A percentile compares a stretch with the other conserved stretches of the same genome.
These are phyloP conservation scores for Eupithecia insigniata DNA, from an alignment of 2,888 invertebrate species.

Conservation along the genomic window DNA sequence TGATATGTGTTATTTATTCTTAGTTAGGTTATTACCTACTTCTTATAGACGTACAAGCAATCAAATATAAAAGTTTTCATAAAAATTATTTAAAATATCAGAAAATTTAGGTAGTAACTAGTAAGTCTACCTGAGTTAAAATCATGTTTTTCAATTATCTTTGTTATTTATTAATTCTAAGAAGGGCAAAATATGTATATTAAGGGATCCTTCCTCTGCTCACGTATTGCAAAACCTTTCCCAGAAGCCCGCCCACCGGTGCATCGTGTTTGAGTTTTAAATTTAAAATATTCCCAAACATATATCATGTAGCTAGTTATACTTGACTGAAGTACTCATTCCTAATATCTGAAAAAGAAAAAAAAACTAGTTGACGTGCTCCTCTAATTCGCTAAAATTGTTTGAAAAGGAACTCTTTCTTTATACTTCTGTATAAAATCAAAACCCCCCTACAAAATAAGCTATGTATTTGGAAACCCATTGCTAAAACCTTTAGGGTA, in stretches of 20 bases:
- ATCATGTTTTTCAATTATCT: slow-evolving; percentile 8
- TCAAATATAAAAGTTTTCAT: background rate
- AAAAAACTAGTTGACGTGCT: background rate
- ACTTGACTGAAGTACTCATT: background rate
- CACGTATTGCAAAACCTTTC: slow-evolving; percentile 35
- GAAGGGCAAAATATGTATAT: slow-evolving; percentile 27
- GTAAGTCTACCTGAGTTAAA: background rate
- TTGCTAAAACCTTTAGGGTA: background rate
- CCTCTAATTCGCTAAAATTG: background rate
- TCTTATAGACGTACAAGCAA: background rate
- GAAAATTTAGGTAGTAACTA: too few species aligned
- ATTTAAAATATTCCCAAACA: slow-evolving; percentile 16
- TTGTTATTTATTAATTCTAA: slow-evolving; percentile 21
- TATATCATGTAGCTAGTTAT: background rate
- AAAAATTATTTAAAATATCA: background rate
- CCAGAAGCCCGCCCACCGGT: slow-evolving; percentile 33
- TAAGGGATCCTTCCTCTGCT: slow-evolving; percentile 15
- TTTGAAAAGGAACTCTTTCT: background rate
- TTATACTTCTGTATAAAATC: too few species aligned
- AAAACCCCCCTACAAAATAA: background rate
- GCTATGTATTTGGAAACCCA: background rate
- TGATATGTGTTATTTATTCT: background rate
- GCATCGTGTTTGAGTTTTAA: slow-evolving; percentile 34
- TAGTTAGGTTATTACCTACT: too few species aligned
- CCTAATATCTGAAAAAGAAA: background rate